Conservation (phyloP, 2,113 vertebrate genomes). For the Psilopsiagon aymara region DNA sequence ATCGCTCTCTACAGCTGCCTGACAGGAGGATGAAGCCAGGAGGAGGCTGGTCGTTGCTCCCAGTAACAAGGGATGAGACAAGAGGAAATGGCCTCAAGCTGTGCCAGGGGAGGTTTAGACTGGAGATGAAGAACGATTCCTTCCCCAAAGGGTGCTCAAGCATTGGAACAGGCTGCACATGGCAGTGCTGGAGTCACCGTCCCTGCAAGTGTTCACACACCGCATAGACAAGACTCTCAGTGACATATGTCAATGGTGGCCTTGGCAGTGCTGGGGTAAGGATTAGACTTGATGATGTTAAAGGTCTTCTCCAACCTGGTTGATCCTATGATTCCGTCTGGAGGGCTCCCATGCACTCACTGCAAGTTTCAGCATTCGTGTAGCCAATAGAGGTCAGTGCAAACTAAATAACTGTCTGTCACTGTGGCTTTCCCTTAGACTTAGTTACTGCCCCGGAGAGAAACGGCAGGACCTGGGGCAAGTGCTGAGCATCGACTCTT, state of each 20-base stretch:
- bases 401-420: slow-evolving; percentile 31
- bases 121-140: background rate
- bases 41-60: background rate
- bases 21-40: background rate
- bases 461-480: background rate
- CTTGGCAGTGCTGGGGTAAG: background rate
- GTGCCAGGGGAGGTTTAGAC: background rate
- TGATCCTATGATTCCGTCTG: background rate
- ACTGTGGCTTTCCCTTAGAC: background rate
- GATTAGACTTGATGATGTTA: background rate
- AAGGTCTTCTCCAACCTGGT: background rate
- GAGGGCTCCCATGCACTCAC: background rate
- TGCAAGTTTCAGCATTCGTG: background rate
- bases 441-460: background rate
- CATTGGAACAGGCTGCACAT: background rate
- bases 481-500: background rate
- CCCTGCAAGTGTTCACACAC: background rate
- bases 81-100: background rate
- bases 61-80: background rate
- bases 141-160: background rate
- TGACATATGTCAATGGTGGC: background rate
- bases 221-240: background rate
- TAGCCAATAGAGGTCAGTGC: slow-evolving; percentile 45
- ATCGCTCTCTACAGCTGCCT: background rate
- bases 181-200: background rate